Percentiles rank a stretch among this genome's conserved stretches.
phyloP scores from a whole-genome alignment of 1,140 invertebrate genomes.

The Bombus fervidus region DNA sequence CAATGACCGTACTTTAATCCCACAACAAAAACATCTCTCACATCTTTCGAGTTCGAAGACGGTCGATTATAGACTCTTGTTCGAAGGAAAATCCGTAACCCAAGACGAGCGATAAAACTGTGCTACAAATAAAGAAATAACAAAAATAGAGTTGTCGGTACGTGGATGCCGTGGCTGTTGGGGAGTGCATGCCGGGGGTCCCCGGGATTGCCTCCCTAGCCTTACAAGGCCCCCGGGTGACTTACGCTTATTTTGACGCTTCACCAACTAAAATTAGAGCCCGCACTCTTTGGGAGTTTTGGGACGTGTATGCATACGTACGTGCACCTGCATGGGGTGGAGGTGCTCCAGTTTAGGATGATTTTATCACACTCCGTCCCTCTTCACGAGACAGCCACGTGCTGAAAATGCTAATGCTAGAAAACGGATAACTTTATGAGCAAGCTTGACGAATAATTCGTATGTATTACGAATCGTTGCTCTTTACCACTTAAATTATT shows the following conservation, averaged over 20 bases:
- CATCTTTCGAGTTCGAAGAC: too few species aligned
- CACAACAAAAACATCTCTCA: neutral
- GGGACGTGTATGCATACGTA: constrained; percentile 8
- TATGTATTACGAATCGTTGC: neutral
- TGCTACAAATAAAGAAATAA: constrained; percentile 65
- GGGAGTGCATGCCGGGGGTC: constrained; percentile 26
- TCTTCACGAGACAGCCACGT: neutral
- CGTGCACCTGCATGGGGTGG: constrained; percentile 44
- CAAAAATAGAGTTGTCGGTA: constrained; percentile 60
- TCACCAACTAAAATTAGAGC: constrained; percentile 47
- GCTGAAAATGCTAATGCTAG: neutral
- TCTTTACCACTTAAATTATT: neutral
- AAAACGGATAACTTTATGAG: neutral
- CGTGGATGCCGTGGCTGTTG: constrained; percentile 35
- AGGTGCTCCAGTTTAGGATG: constrained; percentile 12
- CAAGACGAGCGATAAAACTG: constrained; percentile 53
- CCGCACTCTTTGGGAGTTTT: neutral
- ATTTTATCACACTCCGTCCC: neutral
- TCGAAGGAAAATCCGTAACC: constrained; percentile 41
- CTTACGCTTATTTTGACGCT: constrained; percentile 51
- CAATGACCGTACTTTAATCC: neutral
- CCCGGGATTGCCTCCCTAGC: constrained; percentile 49
- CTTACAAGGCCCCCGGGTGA: constrained; percentile 60
- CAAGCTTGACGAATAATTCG: neutral
- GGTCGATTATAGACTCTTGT: neutral